phyloP scores from a whole-genome alignment of 2,113 vertebrate species.

The Bagarius yarrelli region DNA sequence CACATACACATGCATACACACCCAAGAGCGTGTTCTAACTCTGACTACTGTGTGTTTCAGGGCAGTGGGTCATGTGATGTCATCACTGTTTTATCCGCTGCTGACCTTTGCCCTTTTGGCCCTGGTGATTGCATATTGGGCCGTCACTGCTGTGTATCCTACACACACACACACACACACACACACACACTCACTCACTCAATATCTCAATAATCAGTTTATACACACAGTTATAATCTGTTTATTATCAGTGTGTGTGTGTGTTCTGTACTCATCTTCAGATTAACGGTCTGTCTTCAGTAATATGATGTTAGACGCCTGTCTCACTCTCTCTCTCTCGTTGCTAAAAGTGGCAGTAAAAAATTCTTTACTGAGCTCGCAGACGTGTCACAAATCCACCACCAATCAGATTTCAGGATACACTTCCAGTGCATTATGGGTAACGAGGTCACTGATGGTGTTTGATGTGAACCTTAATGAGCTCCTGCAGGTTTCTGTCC shows the following conservation, averaged over 20 bases:
- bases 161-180: slow-evolving; percentile 20
- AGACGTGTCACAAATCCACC: too few species aligned
- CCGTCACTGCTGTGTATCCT: slow-evolving; percentile 93
- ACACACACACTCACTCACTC: slow-evolving; percentile 2
- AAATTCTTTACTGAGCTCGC: background rate
- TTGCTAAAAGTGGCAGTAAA: background rate
- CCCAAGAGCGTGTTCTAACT: background rate
- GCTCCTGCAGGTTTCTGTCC: slow-evolving; percentile 80
- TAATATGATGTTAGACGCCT: background rate
- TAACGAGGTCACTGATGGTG: background rate
- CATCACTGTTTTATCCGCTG: slow-evolving; percentile 84
- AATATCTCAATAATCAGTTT: too few species aligned
- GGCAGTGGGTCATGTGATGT: slow-evolving; percentile 88
- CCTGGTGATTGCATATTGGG: slow-evolving; percentile 92
- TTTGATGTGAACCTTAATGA: slow-evolving; percentile 64
- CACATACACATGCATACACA: background rate
- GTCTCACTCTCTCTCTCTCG: background rate
- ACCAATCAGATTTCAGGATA: background rate
- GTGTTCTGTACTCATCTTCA: too few species aligned
- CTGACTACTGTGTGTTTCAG: slow-evolving; percentile 61
- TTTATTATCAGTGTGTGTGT: too few species aligned
- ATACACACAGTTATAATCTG: too few species aligned
- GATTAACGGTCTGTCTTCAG: background rate
- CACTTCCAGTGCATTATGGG: background rate
- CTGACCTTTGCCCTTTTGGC: slow-evolving; percentile 86